Conservation (phyloP, 1,140 invertebrate genomes). For the Trichonephila inaurata region DNA sequence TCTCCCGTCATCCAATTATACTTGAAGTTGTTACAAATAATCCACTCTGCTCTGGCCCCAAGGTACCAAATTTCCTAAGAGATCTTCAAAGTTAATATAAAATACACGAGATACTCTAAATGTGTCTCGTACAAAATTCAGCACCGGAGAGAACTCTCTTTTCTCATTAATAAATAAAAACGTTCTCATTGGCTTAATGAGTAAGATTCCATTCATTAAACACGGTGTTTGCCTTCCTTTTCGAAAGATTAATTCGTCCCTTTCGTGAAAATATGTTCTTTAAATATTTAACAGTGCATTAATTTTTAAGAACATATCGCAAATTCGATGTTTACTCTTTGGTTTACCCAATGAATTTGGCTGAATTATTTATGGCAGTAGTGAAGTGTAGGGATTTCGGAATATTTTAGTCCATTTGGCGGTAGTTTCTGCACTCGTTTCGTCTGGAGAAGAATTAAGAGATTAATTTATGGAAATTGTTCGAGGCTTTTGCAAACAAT, state of each 20-base stretch:
- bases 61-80: too few species aligned
- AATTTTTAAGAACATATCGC: neutral
- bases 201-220: neutral
- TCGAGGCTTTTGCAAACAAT: neutral
- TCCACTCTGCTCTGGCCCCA: too few species aligned
- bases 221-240: neutral
- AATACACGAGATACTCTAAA: neutral
- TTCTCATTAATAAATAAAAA: neutral
- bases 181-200: neutral
- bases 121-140: neutral
- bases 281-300: neutral
- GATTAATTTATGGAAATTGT: constrained; percentile 4
- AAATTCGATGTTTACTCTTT: neutral
- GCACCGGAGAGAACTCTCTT: neutral
- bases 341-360: neutral
- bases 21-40: too few species aligned
- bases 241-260: neutral
- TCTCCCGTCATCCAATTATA: too few species aligned
- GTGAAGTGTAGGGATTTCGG: neutral
- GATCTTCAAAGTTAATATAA: neutral
- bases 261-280: neutral
- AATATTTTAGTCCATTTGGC: neutral
- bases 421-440: neutral
- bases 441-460: neutral
- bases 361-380: neutral